These are phyloP conservation scores for Leptinotarsa lineolata DNA, from an alignment of 1,140 invertebrate genomes.

Conservation along the genomic window DNA sequence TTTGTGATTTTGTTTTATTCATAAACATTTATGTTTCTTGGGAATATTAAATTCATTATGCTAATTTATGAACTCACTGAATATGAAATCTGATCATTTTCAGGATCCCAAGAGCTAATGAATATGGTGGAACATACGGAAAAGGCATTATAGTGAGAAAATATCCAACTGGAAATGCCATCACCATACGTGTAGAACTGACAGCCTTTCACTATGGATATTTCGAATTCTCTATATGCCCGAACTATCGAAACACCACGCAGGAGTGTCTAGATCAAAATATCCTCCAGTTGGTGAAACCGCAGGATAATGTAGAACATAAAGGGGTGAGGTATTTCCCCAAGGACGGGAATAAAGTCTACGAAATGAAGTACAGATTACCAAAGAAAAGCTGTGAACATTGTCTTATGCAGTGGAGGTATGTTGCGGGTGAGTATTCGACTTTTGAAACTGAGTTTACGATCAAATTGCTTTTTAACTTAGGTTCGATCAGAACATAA, in stretches of 20 bases:
- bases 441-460: background rate
- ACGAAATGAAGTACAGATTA: slow-evolving; percentile 65
- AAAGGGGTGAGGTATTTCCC: slow-evolving; percentile 69
- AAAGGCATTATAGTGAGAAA: slow-evolving; percentile 78
- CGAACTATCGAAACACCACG: slow-evolving; percentile 64
- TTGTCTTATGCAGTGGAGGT: slow-evolving; percentile 82
- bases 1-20: no score
- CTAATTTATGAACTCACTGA: no score
- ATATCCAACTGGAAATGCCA: slow-evolving; percentile 69
- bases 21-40: no score
- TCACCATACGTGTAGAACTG: slow-evolving; percentile 75
- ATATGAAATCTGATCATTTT: slow-evolving; percentile 19
- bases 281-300: slow-evolving; percentile 62
- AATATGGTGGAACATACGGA: slow-evolving; percentile 82
- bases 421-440: slow-evolving; percentile 66
- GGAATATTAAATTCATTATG: no score
- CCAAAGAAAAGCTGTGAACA: slow-evolving; percentile 70
- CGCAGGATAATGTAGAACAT: slow-evolving; percentile 53
- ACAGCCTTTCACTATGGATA: slow-evolving; percentile 82
- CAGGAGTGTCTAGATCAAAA: slow-evolving; percentile 79
- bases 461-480: background rate
- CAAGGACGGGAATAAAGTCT: slow-evolving; percentile 75
- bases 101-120: slow-evolving; percentile 74
- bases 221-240: slow-evolving; percentile 86
- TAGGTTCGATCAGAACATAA: no score